Base-by-base conservation (phyloP, 2,113 vertebrate genomes). In the Ascaphus truei region DNA sequence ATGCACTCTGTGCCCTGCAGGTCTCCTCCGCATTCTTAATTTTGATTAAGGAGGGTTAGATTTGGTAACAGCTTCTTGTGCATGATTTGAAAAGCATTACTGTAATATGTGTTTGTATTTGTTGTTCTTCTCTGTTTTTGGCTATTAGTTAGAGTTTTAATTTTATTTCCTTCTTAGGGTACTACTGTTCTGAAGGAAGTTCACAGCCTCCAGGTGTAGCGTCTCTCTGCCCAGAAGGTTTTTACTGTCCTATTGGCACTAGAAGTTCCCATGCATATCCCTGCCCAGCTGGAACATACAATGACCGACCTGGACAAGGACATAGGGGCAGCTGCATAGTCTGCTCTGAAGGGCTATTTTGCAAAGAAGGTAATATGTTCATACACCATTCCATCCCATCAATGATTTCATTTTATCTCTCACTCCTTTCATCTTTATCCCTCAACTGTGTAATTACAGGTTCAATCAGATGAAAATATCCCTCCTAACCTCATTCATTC, bases 121-220 rank as follows among this genome's bases (percentile, higher is more conserved):
- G n/a, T n/a, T n/a, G n/a, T n/a, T n/a, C n/a, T n/a, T n/a, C n/a
- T n/a, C 1, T 51, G 31, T 26, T 6, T 6, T 12, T 34, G 16
- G n/a, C n/a, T n/a, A n/a, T n/a, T n/a, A n/a, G n/a, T n/a, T n/a
- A n/a, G n/a, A n/a, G n/a, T n/a, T 57, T 57, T 20, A 8, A 23
- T 10, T 51, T 59, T 26, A 41, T 10, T 20, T 52, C 18, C 16
- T 15, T 11, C 51, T n/a, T 45, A 92, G 91, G 91, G 60, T 93
- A 89, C 83, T 92, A 89, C 75, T 92, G 91, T 80, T 81, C 91
- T 71, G 90, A 90, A 82, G 89, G 89, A 74, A 89, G 79, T 55
- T 74, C 85, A 20, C 73, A 68, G 59, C 83, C 80, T 59, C 91
- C 91, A 11, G 76, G 78, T 76, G 84, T 86, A 50, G 81, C 87